phyloP scores from a whole-genome alignment of 2,888 invertebrate species.

The Orchestes rusci region DNA sequence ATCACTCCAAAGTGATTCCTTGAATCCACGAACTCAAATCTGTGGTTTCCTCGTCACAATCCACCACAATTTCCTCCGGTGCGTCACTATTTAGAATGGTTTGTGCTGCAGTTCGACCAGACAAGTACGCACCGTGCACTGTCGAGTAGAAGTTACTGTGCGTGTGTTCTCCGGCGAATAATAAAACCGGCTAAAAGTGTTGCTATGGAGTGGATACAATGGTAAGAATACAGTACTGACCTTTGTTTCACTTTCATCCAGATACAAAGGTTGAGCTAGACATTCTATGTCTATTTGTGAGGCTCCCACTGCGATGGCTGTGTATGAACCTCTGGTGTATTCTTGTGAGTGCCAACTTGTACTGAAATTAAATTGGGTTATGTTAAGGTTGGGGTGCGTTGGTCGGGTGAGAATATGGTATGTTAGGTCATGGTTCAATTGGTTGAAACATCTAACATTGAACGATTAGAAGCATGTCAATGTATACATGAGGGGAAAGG shows the following conservation, averaged over 20 bases:
- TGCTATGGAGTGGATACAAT: too few relatives aligned
- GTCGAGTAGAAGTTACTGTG: conserved; percentile 93
- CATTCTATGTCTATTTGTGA: conserved; percentile 84
- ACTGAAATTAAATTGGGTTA: conserved; percentile 52
- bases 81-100: conserved; percentile 58
- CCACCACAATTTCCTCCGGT: conserved; percentile 56
- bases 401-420: too few relatives aligned
- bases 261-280: conserved; percentile 75
- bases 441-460: too few relatives aligned
- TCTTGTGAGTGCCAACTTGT: conserved; percentile 84
- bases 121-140: conserved; percentile 88
- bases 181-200: conserved; percentile 67
- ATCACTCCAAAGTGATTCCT: conserved; percentile 74
- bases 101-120: conserved; percentile 77
- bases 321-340: conserved; percentile 82
- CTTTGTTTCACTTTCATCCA: conserved; percentile 63
- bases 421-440: too few relatives aligned
- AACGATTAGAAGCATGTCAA: too few relatives aligned
- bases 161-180: conserved; percentile 94
- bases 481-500: too few relatives aligned
- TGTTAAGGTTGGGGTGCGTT: too few relatives aligned
- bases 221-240: conserved; percentile 41
- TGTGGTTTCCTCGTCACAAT: conserved; percentile 65
- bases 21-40: conserved; percentile 85
- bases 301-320: conserved; percentile 82